These are phyloP conservation scores for Chaetura pelagica DNA, from an alignment of 2,113 vertebrate genomes.

Conservation along the genomic window DNA sequence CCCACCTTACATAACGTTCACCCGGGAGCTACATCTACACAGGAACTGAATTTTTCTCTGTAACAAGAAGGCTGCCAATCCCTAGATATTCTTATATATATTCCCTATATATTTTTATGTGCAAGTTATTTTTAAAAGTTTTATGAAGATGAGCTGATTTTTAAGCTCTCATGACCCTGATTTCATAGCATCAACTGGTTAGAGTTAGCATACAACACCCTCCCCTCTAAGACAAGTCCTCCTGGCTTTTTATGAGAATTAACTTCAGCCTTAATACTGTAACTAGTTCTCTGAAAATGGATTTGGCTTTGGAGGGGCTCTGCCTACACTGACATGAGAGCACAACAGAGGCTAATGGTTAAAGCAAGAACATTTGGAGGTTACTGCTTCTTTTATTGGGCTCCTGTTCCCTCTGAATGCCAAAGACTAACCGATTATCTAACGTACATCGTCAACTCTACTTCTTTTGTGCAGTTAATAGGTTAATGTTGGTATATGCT, in stretches of 20 bases:
- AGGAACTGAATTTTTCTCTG: background rate
- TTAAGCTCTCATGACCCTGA: background rate
- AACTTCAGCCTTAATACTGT: background rate
- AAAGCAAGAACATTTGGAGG: background rate
- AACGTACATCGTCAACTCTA: background rate
- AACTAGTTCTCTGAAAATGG: background rate
- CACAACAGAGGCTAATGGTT: background rate
- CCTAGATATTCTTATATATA: background rate
- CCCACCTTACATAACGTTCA: background rate
- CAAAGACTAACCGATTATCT: conserved; percentile 27
- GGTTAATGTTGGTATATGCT: conserved; percentile 39
- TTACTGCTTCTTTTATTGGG: background rate
- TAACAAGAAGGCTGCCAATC: background rate
- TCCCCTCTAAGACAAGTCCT: background rate
- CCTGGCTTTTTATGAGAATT: background rate
- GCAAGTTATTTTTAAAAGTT: background rate
- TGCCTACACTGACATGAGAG: background rate
- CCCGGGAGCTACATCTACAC: background rate
- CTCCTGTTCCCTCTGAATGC: background rate
- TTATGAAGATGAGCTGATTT: background rate
- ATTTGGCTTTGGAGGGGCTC: background rate
- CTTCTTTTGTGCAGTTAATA: conserved; percentile 58
- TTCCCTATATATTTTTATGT: background rate
- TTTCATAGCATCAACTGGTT: background rate
- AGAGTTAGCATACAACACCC: background rate